Base-by-base conservation (phyloP, 2,113 vertebrate genomes). In the Tapirus terrestris region DNA sequence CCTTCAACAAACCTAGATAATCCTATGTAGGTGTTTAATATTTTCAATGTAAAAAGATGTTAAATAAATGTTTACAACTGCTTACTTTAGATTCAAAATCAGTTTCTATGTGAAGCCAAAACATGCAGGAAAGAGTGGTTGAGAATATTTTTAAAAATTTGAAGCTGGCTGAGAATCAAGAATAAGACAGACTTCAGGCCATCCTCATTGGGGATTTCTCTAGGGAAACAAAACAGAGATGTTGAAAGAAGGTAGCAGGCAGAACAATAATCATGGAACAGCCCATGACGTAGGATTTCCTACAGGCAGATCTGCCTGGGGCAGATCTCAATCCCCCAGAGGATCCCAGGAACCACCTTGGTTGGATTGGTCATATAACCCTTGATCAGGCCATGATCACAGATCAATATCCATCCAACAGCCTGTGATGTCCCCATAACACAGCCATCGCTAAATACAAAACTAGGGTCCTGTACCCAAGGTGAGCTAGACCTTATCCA, bases 61-160 rank as follows among this genome's bases (percentile, higher is more conserved):
- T 97, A 95, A 72, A 91, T 87, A 92, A 95, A 96, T 96, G 82
- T 96, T 90, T 94, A 91, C 75, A 36, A 48, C 65, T 79, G 39
- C 48, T 96, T 80, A 65, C 56, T 95, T 92, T 70, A 90, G 51
- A 93, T 70, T 95, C 23, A 48, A 82, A 97, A 75, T 65, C 77
- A n/a, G 51, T 67, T 94, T 89, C 56, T 29, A 31, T 4, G 16
- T 48, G 68, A 94, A 84, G 8, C 61, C 83, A 89, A 96, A 96
- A 60, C 27, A 65, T 58, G 14, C 45, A 65, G 39, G 45, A 75
- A 79, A 67, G 48, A 60, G 39, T 31, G 56, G 63, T 48, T 36
- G 25, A 60, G 82, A 91, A 70, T 77, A 61, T 82, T 45, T 82
- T 83, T 81, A 77, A 86, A 53, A 12, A 75, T 75, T 79, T 90